These are phyloP conservation scores for Lethocerus indicus DNA, from an alignment of 1,140 invertebrate genomes.

Conservation along the genomic window DNA sequence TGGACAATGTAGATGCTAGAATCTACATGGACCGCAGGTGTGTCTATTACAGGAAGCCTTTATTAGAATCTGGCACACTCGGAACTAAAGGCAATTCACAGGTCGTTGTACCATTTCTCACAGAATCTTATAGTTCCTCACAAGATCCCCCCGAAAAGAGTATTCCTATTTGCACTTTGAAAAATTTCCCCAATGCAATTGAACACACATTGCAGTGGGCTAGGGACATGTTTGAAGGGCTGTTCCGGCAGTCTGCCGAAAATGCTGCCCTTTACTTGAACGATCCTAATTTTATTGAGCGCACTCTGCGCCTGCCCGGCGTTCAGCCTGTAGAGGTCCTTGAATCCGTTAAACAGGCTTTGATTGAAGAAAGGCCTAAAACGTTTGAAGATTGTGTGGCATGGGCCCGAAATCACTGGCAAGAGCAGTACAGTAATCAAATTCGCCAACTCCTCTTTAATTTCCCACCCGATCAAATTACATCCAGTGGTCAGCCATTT, in stretches of 20 bases:
- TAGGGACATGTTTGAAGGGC: conserved; percentile 86
- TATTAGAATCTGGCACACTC: conserved; percentile 93
- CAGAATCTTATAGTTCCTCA: conserved; percentile 94
- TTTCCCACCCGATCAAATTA: conserved; percentile 88
- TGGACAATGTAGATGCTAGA: conserved; percentile 94
- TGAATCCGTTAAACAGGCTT: conserved; percentile 70
- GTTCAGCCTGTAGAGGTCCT: conserved; percentile 80
- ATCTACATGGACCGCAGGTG: conserved; percentile 96
- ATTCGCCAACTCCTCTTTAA: conserved; percentile 94
- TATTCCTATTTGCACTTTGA: conserved; percentile 96
- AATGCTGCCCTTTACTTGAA: conserved; percentile 78
- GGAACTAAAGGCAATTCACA: conserved; percentile 98
- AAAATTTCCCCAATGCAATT: conserved; percentile 98
- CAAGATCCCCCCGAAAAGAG: conserved; percentile 98
- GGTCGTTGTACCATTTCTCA: conserved; percentile 83
- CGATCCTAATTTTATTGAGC: conserved; percentile 68
- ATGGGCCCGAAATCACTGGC: conserved; percentile 85
- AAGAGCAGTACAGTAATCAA: conserved; percentile 87
- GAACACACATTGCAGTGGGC: conserved; percentile 99
- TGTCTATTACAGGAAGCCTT: conserved; percentile 91
- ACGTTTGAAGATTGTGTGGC: conserved; percentile 72
- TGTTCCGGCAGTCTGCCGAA: conserved; percentile 81
- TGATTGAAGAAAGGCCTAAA: conserved; percentile 72
- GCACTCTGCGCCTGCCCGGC: conserved; percentile 71
- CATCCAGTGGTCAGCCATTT: conserved; percentile 84